Conservation (phyloP, 2,113 vertebrate species). For the Amblyopsis rosae region DNA sequence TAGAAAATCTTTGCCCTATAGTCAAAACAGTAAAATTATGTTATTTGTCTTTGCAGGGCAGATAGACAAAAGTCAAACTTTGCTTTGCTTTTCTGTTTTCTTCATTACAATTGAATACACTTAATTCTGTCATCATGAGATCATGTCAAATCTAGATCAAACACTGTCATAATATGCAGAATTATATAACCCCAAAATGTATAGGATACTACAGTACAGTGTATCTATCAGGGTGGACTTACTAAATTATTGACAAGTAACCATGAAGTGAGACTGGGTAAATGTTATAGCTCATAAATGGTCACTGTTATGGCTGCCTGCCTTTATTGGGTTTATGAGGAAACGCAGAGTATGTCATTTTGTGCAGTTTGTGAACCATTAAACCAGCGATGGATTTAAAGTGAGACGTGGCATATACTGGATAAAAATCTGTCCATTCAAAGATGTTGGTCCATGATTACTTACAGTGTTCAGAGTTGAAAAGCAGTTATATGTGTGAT, state of each 20-base stretch:
- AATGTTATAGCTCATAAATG: slow-evolving; percentile 17
- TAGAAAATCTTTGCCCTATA: too few relatives aligned
- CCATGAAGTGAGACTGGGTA: slow-evolving; percentile 2
- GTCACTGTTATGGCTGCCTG: slow-evolving; percentile 6
- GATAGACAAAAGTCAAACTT: too few relatives aligned
- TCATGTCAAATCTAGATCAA: neutral
- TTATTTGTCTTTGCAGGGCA: too few relatives aligned
- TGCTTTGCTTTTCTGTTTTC: too few relatives aligned
- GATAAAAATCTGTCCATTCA: slow-evolving; percentile 31
- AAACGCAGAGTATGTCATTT: slow-evolving; percentile 31
- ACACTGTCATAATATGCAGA: too few relatives aligned
- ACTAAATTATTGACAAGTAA: slow-evolving; percentile 3
- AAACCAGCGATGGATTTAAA: slow-evolving; percentile 39
- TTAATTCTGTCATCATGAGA: neutral
- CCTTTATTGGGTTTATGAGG: slow-evolving; percentile 23
- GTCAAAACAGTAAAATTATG: too few relatives aligned
- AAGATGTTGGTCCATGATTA: slow-evolving; percentile 26
- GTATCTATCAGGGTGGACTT: neutral
- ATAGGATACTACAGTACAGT: too few relatives aligned
- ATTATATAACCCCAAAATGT: neutral
- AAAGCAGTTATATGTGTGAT: slow-evolving; percentile 22
- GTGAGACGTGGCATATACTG: slow-evolving; percentile 47
- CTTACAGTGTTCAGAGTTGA: slow-evolving; percentile 32
- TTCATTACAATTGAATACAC: too few relatives aligned
- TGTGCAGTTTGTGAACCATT: slow-evolving; percentile 30